Evolutionary conservation across 2,888 invertebrate species (phyloP), one percentile per base, ranked within the genome.

Genomic region (Papilio gigon): DNA sequence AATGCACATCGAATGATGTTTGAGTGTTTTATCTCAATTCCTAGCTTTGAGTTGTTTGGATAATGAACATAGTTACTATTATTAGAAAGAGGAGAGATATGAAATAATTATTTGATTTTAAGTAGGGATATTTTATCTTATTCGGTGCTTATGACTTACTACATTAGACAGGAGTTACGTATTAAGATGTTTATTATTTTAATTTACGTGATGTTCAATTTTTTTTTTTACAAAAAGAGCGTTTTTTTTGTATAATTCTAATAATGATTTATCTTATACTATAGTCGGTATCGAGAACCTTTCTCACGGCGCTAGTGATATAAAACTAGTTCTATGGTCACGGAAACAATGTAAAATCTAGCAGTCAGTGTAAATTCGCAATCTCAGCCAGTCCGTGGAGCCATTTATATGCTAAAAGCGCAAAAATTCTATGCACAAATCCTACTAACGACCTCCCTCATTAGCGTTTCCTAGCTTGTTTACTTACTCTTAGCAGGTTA

Each of bases 11-110:
- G 42, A 56, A 33, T 62, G 61, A 62, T 56, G 56, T 62, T 67
- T 67, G 67, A 67, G 25, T 25, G 58, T 56, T 67, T 67, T 67
- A 67, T 67, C 17, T 42, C 60, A 60, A 44, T 56, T 22, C 62
- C 22, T 33, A 30, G n/a, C 14, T 22, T 42, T 33, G n/a, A 53
- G 53, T 56, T 67, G 56, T 58, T 58, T 50, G 27, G 27, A 25
- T 33, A 63, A 25, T 44, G 11, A 50, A 42, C 44, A 12, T 42
- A 44, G 22, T n/a, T n/a, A n/a, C n/a, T n/a, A n/a, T n/a, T n/a
- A n/a, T n/a, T n/a, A n/a, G n/a, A n/a, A n/a, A n/a, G n/a, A n/a
- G n/a, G n/a, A n/a, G n/a, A n/a, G n/a, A n/a, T n/a, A n/a, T n/a
- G n/a, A n/a, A n/a, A n/a, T n/a, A n/a, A n/a, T n/a, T n/a, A n/a